Conservation (phyloP, 2,113 vertebrate species). For the Cephalopholis sonnerati region DNA sequence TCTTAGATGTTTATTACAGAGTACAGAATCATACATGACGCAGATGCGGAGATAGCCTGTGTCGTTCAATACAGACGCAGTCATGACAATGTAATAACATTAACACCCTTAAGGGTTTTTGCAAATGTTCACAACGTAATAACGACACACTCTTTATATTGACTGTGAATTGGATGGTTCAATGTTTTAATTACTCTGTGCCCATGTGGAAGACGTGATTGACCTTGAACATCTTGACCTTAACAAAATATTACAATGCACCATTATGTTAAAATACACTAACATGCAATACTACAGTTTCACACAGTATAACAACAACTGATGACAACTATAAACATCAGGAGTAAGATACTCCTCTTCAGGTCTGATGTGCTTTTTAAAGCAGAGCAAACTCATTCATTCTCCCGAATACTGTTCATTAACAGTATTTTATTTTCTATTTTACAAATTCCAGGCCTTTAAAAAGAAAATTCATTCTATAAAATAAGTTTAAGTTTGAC, state of each 20-base stretch:
- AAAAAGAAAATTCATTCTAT: constrained; percentile 21
- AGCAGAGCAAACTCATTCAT: constrained; percentile 7
- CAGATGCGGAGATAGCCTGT: constrained; percentile 6
- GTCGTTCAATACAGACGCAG: not conserved
- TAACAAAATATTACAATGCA: constrained; percentile 48
- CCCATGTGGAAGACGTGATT: constrained; percentile 12
- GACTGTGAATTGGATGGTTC: not conserved
- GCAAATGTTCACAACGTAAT: constrained; percentile 11
- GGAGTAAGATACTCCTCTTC: not conserved
- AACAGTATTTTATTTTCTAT: constrained; percentile 11
- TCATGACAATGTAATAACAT: constrained; percentile 7
- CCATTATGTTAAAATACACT: constrained; percentile 44
- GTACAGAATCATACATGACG: constrained; percentile 36
- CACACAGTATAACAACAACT: constrained; percentile 41
- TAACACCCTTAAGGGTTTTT: not conserved
- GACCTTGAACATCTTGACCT: constrained; percentile 59
- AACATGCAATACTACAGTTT: constrained; percentile 57
- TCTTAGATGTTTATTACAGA: constrained; percentile 51
- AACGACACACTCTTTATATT: constrained; percentile 3
- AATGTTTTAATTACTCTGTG: not conserved
- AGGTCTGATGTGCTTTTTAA: constrained; percentile 26
- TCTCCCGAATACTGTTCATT: constrained; percentile 23
- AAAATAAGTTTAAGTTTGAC: constrained; percentile 22
- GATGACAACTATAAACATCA: constrained; percentile 31
- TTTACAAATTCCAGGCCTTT: constrained; percentile 14